Evolutionary conservation across 2,888 invertebrate genomes (phyloP), one percentile per base, ranked within the genome.

Genomic region (Eumerus sabulonum): DNA sequence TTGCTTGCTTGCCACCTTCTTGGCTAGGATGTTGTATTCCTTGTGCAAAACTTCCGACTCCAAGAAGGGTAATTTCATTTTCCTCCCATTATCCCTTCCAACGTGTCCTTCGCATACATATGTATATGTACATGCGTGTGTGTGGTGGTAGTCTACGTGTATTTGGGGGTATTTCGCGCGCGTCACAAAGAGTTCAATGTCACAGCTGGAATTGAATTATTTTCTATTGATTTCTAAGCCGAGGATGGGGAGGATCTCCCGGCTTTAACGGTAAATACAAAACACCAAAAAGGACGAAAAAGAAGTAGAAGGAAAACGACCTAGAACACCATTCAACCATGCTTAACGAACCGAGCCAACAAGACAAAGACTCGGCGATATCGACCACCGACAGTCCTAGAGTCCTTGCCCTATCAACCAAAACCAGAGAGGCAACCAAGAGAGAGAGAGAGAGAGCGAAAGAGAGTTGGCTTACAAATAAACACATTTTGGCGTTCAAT

Each of bases 171-270:
- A 44, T 73, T 74, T 79, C 64, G 79, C 74, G 76, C 71, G 74
- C 74, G 74, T 74, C 74, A 74, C 63, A 74, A 79, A 79, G 79
- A 79, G 79, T 79, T 79, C 79, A 79, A 79, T 79, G 79, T 79
- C 79, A 79, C 79, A 79, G 79, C 79, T 79, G 79, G 79, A 79
- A 79, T 79, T 79, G 79, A 79, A 79, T 79, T 79, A 79, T 79
- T 70, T 74, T 68, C 74, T 74, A 79, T 79, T 79, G 79, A 79
- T 79, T 79, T 63, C 74, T 19, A 74, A 62, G 51, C 59, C 42
- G 54, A 62, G 48, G 66, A 40, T 50, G 60, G 54, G 42, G 59
- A 51, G 40, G 64, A 11, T 35, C 51, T 40, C 36, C 54, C 18
- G 40, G 17, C 44, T 19, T 35, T 63, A 68, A 72, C 68, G 68